Base-by-base conservation (phyloP, 1,140 invertebrate genomes). In the Aphaenogaster rudis region DNA sequence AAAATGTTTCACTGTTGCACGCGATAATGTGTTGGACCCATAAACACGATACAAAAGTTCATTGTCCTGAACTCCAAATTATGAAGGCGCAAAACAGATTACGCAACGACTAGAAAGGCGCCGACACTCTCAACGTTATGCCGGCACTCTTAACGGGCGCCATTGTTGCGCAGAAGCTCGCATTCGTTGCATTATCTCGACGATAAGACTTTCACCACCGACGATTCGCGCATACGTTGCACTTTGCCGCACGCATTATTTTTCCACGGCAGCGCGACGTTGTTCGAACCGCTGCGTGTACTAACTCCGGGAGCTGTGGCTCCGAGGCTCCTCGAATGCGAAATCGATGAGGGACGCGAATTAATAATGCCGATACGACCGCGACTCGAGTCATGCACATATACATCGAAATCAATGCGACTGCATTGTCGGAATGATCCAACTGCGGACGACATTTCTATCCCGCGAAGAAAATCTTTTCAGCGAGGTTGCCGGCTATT, bases 131-230 rank as follows among this genome's bases (percentile, higher is more conserved):
- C 66, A 33, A 71, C 28, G 67, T 74, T 72, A 59, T 82, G 33
- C 52, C 36, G 36, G 17, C 63, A 39, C 63, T 66, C 36, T 72
- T 82, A 82, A 71, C 52, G 67, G 80, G 17, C 66, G 80, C 67
- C 80, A 82, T 82, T 82, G 80, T 82, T 82, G 80, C 80, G 80
- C 67, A 74, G 67, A 82, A 82, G 80, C 80, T 82, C 79, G 79
- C 52, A 52, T 42, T 81, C 42, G 66, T 82, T 82, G 67, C 67
- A 82, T 82, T 82, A 82, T 82, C 80, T 72, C 52, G 67, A 72
- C 80, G 80, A 82, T 82, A 82, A 82, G 67, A 82, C 80, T 82
- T 82, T 82, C 80, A 82, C 80, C 69, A 28, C 64, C 50, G 66
- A 71, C 36, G 11, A 61, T 42, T 61, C 54, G 54, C 28, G 67